A percentile compares a stretch with the other conserved stretches of the same genome.
Evolutionary conservation across 2,888 invertebrate species (phyloP).

Genomic region (Lamellibrachia columna): DNA sequence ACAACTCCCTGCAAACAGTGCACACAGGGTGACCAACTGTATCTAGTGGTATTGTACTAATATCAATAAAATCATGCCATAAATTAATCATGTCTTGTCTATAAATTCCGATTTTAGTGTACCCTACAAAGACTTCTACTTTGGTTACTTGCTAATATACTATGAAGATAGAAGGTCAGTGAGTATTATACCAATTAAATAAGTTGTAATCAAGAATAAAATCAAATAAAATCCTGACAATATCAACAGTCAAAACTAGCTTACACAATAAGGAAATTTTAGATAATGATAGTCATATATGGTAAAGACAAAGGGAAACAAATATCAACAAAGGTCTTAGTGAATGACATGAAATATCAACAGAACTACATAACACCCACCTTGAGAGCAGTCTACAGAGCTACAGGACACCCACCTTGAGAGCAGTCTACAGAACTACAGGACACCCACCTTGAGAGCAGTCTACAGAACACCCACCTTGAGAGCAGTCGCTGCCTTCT

Average conservation of each 20-base stretch:
- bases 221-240: background rate
- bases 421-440: too few relatives aligned
- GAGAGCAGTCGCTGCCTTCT: conserved; percentile 89
- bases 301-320: too few relatives aligned
- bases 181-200: background rate
- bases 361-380: too few relatives aligned
- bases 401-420: too few relatives aligned
- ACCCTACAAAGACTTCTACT: background rate
- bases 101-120: too few relatives aligned
- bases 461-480: conserved; percentile 73
- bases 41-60: background rate
- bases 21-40: background rate
- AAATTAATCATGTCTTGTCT: too few relatives aligned
- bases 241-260: background rate
- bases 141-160: background rate
- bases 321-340: too few relatives aligned
- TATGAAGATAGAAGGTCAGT: background rate
- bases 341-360: too few relatives aligned
- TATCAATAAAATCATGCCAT: background rate
- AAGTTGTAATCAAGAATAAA: background rate
- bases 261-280: background rate
- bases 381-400: too few relatives aligned
- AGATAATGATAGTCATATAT: too few relatives aligned
- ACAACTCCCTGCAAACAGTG: conserved; percentile 77
- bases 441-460: background rate